A percentile compares a stretch with the other conserved stretches of the same genome.
Evolutionary conservation across 2,797 vertebrate species (phyloP).

Genomic region (Diplodus sargus): DNA sequence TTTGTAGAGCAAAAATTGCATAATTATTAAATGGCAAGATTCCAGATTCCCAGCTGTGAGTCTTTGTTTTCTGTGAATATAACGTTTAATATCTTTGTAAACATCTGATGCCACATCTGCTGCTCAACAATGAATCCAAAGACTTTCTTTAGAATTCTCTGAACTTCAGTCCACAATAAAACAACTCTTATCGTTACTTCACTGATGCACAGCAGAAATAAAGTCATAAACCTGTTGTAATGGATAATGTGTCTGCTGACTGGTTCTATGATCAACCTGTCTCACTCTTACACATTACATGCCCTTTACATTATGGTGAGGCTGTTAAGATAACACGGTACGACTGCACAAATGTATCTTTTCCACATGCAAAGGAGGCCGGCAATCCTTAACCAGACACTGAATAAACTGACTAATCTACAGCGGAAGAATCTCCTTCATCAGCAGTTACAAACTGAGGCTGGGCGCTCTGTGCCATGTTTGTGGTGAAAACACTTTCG

Average conservation of each 20-base stretch:
- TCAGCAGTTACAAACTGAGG: not conserved
- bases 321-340: not conserved
- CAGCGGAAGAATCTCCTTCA: not conserved
- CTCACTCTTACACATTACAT: not conserved
- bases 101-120: not conserved
- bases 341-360: not conserved
- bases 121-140: not conserved
- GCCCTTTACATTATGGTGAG: not conserved
- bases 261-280: not conserved
- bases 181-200: not conserved
- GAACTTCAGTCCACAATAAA: not conserved
- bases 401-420: not conserved
- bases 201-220: not conserved
- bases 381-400: not conserved
- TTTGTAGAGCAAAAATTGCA: not conserved
- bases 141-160: not conserved
- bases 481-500: not conserved
- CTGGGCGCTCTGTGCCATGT: not conserved
- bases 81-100: not conserved
- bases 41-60: not conserved
- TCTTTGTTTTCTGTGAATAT: not conserved
- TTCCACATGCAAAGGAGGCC: conserved; percentile 25
- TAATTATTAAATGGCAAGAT: not conserved
- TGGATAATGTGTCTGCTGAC: not conserved
- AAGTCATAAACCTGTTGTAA: not conserved